Conservation (phyloP, 2,113 vertebrate species). For the Tenebrosternarchus preto region DNA sequence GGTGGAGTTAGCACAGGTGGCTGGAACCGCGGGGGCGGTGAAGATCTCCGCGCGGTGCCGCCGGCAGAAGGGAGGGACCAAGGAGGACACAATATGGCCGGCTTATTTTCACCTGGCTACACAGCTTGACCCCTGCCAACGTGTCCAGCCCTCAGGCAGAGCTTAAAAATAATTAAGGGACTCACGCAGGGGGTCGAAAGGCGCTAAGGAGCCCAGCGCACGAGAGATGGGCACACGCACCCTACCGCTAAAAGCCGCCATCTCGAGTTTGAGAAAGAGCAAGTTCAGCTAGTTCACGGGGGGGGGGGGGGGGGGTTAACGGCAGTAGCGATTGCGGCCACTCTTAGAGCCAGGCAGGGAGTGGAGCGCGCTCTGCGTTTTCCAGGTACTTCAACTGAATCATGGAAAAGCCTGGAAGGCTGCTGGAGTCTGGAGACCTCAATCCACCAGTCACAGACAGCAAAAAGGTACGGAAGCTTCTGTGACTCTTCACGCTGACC, state of each 20-base stretch:
- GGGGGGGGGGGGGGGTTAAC: too few species aligned
- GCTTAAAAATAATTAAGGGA: conserved; percentile 78
- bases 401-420: conserved; percentile 6
- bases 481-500: conserved; percentile 21
- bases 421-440: conserved; percentile 40
- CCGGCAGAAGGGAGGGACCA: conserved; percentile 65
- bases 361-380: conserved; percentile 22
- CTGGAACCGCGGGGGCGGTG: conserved; percentile 68
- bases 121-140: conserved; percentile 78
- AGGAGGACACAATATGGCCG: conserved; percentile 76
- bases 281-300: too few species aligned
- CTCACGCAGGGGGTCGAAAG: conserved; percentile 48
- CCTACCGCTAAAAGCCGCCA: too few species aligned
- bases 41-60: conserved; percentile 70
- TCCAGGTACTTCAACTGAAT: conserved; percentile 40
- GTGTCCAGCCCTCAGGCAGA: conserved; percentile 73
- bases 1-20: conserved; percentile 78
- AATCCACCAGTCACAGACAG: conserved; percentile 31
- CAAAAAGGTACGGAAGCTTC: conserved; percentile 20
- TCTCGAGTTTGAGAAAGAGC: too few species aligned
- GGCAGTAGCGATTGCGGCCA: too few species aligned
- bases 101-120: conserved; percentile 79
- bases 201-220: conserved; percentile 19
- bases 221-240: conserved; percentile 1
- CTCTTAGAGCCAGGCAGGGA: conserved; percentile 2